Evolutionary conservation across 2,888 invertebrate genomes (phyloP).

Genomic region (Pollenia angustigena): DNA sequence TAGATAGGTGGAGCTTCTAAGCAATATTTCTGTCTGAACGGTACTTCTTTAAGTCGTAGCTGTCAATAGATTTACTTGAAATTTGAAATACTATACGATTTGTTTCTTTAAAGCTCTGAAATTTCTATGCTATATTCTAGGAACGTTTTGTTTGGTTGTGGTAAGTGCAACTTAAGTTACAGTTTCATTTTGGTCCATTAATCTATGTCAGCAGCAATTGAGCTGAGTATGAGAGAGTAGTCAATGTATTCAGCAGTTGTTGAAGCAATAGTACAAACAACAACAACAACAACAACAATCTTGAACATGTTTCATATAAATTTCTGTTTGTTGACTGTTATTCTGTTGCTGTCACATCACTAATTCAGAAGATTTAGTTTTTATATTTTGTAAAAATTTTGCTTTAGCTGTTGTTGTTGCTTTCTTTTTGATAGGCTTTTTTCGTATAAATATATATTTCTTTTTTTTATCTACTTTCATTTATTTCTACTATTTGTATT

Average conservation of each 20-base stretch:
- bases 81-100: background rate
- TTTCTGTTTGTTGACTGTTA: conserved; percentile 48
- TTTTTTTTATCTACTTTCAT: conserved; percentile 38
- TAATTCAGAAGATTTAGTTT: conserved; percentile 73
- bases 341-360: conserved; percentile 72
- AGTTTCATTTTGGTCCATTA: conserved; percentile 71
- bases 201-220: conserved; percentile 73
- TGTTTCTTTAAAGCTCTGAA: conserved; percentile 6
- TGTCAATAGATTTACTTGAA: background rate
- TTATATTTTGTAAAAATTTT: conserved; percentile 8
- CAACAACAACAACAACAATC: conserved; percentile 12
- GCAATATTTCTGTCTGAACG: too few species aligned
- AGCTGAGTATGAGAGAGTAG: conserved; percentile 35
- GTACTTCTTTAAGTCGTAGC: too few species aligned
- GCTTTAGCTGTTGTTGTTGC: conserved; percentile 10
- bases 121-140: conserved; percentile 6
- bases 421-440: conserved; percentile 56
- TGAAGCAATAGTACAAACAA: conserved; percentile 40
- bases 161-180: conserved; percentile 65
- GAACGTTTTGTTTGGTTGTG: conserved; percentile 34
- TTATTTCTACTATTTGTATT: conserved; percentile 69
- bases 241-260: conserved; percentile 50
- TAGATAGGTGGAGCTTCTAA: too few species aligned
- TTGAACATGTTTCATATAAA: conserved; percentile 23
- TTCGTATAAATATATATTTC: conserved; percentile 51